A percentile compares a stretch with the other conserved stretches of the same genome.
phyloP scores from a whole-genome alignment of 2,113 vertebrate genomes.

The Sinosuthora webbiana region DNA sequence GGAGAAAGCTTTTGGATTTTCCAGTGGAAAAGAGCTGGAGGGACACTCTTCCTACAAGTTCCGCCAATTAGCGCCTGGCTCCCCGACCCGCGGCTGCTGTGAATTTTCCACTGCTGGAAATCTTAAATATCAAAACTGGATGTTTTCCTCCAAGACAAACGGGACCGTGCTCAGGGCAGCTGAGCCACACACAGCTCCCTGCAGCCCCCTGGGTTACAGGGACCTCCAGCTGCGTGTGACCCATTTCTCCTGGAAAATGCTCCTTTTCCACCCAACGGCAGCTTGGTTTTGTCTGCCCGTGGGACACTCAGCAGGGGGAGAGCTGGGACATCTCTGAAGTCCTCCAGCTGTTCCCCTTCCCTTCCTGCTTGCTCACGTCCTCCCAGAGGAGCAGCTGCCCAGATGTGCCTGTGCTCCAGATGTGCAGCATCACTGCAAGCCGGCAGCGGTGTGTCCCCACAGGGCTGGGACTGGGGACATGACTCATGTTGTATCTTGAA shows the following conservation, averaged over 20 bases:
- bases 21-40: slow-evolving; percentile 53
- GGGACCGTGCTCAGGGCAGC: not conserved
- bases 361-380: accelerated
- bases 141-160: not conserved
- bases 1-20: slow-evolving; percentile 42
- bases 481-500: accelerated
- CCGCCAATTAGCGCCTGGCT: slow-evolving; percentile 27
- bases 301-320: accelerated
- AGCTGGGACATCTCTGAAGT: accelerated
- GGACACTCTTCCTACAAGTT: slow-evolving; percentile 7
- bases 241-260: not conserved
- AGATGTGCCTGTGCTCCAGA: slow-evolving; percentile 7
- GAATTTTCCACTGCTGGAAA: slow-evolving; percentile 56
- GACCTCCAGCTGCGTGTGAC: accelerated
- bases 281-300: not conserved
- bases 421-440: not conserved
- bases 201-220: not conserved
- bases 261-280: not conserved
- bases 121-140: not conserved
- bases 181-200: not conserved
- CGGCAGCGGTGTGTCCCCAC: accelerated
- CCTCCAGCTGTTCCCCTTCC: not conserved
- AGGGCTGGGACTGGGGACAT: accelerated
- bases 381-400: not conserved
- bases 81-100: not conserved